Base-by-base conservation (phyloP, 2,113 vertebrate species). In the Tinamus guttatus region DNA sequence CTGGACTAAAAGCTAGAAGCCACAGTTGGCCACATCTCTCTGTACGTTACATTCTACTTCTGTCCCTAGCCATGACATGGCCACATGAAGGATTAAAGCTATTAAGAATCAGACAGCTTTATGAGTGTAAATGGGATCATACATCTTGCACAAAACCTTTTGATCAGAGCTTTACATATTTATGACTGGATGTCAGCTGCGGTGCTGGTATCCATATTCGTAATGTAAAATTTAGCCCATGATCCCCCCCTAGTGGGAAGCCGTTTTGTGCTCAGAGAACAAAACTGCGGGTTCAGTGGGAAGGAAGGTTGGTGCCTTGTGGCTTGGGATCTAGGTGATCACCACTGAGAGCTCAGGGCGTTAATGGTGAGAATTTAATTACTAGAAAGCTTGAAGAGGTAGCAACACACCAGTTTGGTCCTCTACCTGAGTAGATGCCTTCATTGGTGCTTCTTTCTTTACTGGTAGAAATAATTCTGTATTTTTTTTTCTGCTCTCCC, bases 201-300 rank as follows among this genome's bases (percentile, higher is more conserved):
- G 58, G 63, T 49, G 62, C 60, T 63, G 32, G 49, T 28, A 16
- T 51, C 41, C 18, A 18, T 12, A 2, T 62, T 78, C 58, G 58
- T 88, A 40, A 11, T 27, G 76, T n/a, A 59, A 75, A 75, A 88
- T 21, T 5, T 89, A 93, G 94, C 69, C 81, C 58, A 90, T 62
- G 75, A 95, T 92, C 87, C 56, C 93, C 95, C 49, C 38, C 95
- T 95, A 94, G 91, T 89, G 95, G 91, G 60, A 80, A 82, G 75
- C 71, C 85, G 74, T 62, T 43, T 21, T 32, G 51, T 13, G 25
- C 41, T 68, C 2, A 4, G 28, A 3, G 77, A 32, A 74, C 74
- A 69, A 11, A 30, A 4, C 40, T 0, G 0, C 7, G 75, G 62
- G 56, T 15, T 2, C 8, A 2, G 16, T 0, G 1, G 3, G 43